Evolutionary conservation across 2,113 vertebrate genomes (phyloP).

Genomic region (Caranx ignobilis): DNA sequence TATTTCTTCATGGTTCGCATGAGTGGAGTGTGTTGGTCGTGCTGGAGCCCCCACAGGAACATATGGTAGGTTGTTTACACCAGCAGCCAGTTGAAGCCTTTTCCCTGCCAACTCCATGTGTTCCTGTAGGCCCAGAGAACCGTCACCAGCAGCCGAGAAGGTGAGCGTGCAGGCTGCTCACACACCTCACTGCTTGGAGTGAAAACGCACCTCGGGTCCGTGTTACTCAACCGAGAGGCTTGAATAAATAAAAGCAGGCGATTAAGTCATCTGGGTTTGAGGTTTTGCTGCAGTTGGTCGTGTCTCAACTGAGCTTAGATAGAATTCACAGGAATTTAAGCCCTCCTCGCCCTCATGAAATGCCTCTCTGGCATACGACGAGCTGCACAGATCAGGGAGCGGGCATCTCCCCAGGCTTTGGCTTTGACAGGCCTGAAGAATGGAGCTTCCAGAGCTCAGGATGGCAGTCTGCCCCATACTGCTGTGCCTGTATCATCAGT

Average conservation of each 20-base stretch:
- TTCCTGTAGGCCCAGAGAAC: slow-evolving; percentile 65
- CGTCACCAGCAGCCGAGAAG: slow-evolving; percentile 51
- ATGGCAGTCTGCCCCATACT: slow-evolving; percentile 67
- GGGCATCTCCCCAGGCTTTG: slow-evolving; percentile 71
- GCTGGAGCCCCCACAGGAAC: slow-evolving; percentile 58
- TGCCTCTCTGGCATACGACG: slow-evolving; percentile 61
- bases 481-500: slow-evolving; percentile 45
- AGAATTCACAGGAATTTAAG: slow-evolving; percentile 44
- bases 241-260: slow-evolving; percentile 30
- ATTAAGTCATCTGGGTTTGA: slow-evolving; percentile 21
- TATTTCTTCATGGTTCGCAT: slow-evolving; percentile 10
- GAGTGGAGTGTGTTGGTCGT: slow-evolving; percentile 20
- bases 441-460: slow-evolving; percentile 60
- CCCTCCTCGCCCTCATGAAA: slow-evolving; percentile 45
- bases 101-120: slow-evolving; percentile 66
- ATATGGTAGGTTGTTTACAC: slow-evolving; percentile 79
- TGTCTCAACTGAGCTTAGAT: slow-evolving; percentile 41
- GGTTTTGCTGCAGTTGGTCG: slow-evolving; percentile 43
- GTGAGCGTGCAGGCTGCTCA: slow-evolving; percentile 42
- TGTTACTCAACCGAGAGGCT: slow-evolving; percentile 17
- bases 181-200: slow-evolving; percentile 51
- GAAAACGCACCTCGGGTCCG: slow-evolving; percentile 45
- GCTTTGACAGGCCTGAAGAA: slow-evolving; percentile 63
- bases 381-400: slow-evolving; percentile 66
- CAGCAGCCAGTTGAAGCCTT: slow-evolving; percentile 59